These are phyloP conservation scores for Drosophila limbata DNA, from an alignment of 2,888 invertebrate species.

Conservation along the genomic window DNA sequence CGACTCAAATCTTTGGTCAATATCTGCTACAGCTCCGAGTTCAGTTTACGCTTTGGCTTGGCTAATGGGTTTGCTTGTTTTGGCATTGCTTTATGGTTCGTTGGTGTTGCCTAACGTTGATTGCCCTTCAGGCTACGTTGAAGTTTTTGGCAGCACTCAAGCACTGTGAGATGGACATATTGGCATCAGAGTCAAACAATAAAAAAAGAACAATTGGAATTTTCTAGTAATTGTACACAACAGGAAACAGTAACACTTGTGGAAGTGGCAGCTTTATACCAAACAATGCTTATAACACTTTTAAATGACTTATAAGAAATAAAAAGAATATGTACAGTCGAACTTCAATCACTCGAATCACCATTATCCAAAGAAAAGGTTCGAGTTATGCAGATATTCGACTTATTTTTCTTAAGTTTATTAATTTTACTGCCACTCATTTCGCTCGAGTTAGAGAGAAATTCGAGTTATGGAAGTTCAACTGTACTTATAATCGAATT, in stretches of 20 bases:
- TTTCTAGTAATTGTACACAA: slow-evolving; percentile 8
- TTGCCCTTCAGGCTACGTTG: slow-evolving; percentile 41
- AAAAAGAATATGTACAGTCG: too few species aligned
- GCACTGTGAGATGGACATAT: slow-evolving; percentile 5
- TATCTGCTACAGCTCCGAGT: background rate
- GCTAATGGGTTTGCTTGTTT: slow-evolving; percentile 61
- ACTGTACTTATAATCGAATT: too few species aligned
- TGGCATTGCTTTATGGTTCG: slow-evolving; percentile 57
- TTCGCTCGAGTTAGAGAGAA: too few species aligned
- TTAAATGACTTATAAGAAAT: background rate
- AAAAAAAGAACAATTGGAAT: slow-evolving; percentile 8
- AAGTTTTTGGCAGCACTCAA: slow-evolving; percentile 25
- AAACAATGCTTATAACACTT: background rate
- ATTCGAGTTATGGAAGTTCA: too few species aligned
- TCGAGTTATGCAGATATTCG: too few species aligned
- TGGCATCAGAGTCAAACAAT: background rate
- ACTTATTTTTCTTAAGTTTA: too few species aligned
- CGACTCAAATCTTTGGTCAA: slow-evolving; percentile 47
- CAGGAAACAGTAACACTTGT: background rate
- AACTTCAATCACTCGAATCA: too few species aligned
- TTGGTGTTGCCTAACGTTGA: slow-evolving; percentile 40
- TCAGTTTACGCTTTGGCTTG: slow-evolving; percentile 17
- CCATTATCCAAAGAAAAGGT: too few species aligned
- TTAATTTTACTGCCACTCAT: too few species aligned
- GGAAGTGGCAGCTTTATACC: background rate